Base-by-base conservation (phyloP, 2,113 vertebrate species). In the Notarius lentiginosus region DNA sequence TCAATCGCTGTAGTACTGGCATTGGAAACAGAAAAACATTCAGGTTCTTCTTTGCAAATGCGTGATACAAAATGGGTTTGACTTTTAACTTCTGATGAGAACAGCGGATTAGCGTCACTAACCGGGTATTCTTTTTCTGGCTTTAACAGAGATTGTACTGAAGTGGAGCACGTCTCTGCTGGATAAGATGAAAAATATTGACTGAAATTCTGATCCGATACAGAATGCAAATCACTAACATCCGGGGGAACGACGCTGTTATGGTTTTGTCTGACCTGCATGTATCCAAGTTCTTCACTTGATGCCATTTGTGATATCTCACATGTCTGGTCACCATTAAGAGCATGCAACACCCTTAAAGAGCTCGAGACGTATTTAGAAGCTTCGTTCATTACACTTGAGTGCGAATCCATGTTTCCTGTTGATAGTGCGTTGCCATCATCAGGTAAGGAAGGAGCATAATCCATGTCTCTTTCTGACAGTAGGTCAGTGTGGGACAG, bases 301-400 rank as follows among this genome's bases (percentile, higher is more conserved):
- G 87, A 83, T n/a, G 93, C 92, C 27, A 91, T 86, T 77, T 93
- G 91, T 79, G 94, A 83, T n/a, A 94, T 81, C 76, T 92, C 94
- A 91, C 92, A 95, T 84, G 94, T 93, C 89, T 95, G 92, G 15
- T 93, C 94, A 88, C 93, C 92, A 24, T 95, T 95, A 87, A 94
- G 92, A 75, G 92, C 93, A 89, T 95, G 94, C 86, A 95, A 94
- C 24, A 95, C 94, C 93, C 95, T 95, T 53, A 95, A 89, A 72
- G 95, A 95, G 84, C 92, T 95, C 49, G 95, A 95, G 70, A 95
- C 92, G 82, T 95, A 95, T 89, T 95, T 94, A 75, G 95, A 95
- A 92, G 95, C 89, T 89, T 91, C 88, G 73, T 90, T 91, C 88
- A 91, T 95, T 84, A 95, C 92, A 93, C 93, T 95, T 66, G 94